Evolutionary conservation across 2,797 vertebrate species (phyloP).

Genomic region (Telmatherina bonti): DNA sequence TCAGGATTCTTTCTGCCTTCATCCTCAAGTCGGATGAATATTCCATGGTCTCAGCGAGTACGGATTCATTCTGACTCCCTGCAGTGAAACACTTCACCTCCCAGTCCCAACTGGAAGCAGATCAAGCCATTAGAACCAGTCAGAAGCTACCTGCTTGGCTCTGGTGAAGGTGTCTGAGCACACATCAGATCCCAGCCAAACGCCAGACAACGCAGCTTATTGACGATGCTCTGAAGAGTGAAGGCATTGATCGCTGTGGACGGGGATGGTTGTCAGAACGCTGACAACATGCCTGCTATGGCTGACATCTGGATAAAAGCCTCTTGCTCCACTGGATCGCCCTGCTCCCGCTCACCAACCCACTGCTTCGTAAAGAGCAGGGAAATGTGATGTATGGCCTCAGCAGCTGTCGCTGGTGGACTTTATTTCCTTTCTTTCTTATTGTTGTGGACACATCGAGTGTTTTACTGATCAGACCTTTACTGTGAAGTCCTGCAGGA

Average conservation of each 20-base stretch:
- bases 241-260: conserved; percentile 28
- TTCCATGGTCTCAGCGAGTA: no score
- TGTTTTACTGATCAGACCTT: no score
- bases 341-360: conserved; percentile 44
- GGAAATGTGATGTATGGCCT: conserved; percentile 73
- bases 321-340: conserved; percentile 50
- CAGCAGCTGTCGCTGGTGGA: conserved; percentile 22
- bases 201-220: conserved; percentile 22
- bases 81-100: neutral
- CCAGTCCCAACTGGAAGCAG: neutral
- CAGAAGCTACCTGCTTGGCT: neutral
- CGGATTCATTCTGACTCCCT: neutral
- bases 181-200: conserved; percentile 15
- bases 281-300: conserved; percentile 63
- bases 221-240: conserved; percentile 25
- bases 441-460: no score
- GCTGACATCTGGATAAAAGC: conserved; percentile 70
- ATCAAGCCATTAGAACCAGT: no score
- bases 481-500: no score
- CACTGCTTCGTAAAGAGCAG: conserved; percentile 70
- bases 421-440: no score
- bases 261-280: conserved; percentile 31
- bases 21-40: no score
- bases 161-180: conserved; percentile 12
- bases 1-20: no score